Base-by-base conservation (phyloP, 2,797 vertebrate genomes). In the Tangara arthus region DNA sequence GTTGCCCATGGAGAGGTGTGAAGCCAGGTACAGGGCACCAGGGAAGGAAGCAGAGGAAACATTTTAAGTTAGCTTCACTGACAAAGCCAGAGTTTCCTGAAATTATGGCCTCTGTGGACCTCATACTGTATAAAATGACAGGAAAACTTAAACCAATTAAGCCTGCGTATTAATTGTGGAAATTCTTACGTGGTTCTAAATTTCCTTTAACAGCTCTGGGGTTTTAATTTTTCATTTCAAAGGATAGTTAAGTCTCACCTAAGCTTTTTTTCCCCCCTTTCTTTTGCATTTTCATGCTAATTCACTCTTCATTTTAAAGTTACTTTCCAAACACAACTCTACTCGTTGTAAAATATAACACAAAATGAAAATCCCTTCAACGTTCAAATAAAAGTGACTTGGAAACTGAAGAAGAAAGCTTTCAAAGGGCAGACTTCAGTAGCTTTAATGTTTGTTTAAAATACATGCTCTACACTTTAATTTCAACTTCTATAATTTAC, bases 201-300 rank as follows among this genome's bases (percentile, higher is more conserved):
- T 89, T 94, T 84, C 63, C 52, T 73, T 86, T 63, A 87, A 32
- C 16, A 63, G 16, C 61, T 82, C 32, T 18, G 20, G 20, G 9
- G 0, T 59, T 94, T 88, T 73, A 87, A 71, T 93, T 96, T 96
- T 94, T 88, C 68, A 41, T 94, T 93, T 90, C 82, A 95, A 92
- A 92, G 57, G 46, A 72, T 56, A 78, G 75, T 88, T 92, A 79
- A 90, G 95, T 80, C 39, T 82, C 53, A 85, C 34, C 37, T 81
- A 39, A 39, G 57, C 21, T 55, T 87, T 22, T 15, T 4, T 4
- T 0, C 0, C 7, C 7, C 3, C 14, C 6, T 41, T 63, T 71
- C 46, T 89, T 75, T 78, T 69, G 39, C 46, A 57, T 93, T 95
- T 87, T 81, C 2, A 2, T 57, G 37, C 52, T 55, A 82, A 95